Base-by-base conservation (phyloP, 2,113 vertebrate species). In the Ovis canadensis region DNA sequence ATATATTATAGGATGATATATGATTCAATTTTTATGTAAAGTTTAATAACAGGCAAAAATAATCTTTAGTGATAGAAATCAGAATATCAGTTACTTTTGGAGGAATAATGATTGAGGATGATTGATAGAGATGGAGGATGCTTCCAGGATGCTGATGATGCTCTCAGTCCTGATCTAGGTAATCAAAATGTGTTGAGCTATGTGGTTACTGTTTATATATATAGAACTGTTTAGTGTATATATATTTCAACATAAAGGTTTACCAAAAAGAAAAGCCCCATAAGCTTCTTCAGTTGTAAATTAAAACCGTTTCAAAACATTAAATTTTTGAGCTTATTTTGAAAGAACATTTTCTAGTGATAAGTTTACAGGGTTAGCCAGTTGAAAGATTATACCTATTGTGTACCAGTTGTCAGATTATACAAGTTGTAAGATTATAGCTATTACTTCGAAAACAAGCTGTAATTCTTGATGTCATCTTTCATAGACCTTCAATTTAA, bases 401-500 rank as follows among this genome's bases (percentile, higher is more conserved):
- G 15, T 74, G 88, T 77, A 25, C 52, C 16, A 80, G 7, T 71
- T 97, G 43, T 84, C 81, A 85, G 40, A 89, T 60, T 59, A 90
- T 43, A 62, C 16, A 25, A 74, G 29, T 81, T 93, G 25, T 91
- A 82, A 36, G 25, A 78, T 52, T 87, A 90, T 78, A 92, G 80
- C 29, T 92, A 50, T 92, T 92, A 62, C 27, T 90, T 87, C 4
- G 62, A 88, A 84, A 95, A 74, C 62, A 89, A 52, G 16, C 17
- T 40, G 57, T 27, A 67, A 92, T 88, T 96, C 29, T 84, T 81
- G 33, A 48, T 91, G 14, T 97, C 86, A 96, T 78, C 71, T 91
- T 94, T 80, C 84, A 64, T 7, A 95, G 16, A 10, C 62, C 71
- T 88, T 96, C 45, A 59, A 64, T 81, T 80, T 94, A 59, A 92